Percentiles rank a stretch among this genome's conserved stretches.
phyloP scores from a whole-genome alignment of 2,797 vertebrate genomes.

The Chiroxiphia lanceolata region DNA sequence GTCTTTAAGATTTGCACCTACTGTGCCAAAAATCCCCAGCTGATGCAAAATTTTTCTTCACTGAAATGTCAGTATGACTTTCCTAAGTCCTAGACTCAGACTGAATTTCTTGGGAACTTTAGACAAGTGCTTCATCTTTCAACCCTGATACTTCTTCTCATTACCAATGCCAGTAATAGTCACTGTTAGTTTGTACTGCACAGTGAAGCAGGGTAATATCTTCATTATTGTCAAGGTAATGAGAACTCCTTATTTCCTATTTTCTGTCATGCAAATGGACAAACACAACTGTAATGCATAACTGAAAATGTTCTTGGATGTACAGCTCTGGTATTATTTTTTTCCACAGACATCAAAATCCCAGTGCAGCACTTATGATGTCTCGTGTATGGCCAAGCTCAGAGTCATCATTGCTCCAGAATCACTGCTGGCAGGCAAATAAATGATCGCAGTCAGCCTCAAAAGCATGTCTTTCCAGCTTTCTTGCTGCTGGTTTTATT shows the following conservation, averaged over 20 bases:
- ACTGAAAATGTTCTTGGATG: constrained; percentile 11
- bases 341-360: constrained; percentile 14
- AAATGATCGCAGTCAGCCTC: not conserved
- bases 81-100: not conserved
- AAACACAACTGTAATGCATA: not conserved
- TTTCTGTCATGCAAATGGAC: not conserved
- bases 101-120: not conserved
- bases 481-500: not conserved
- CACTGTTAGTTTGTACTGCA: not conserved
- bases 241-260: not conserved
- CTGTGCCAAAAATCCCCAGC: not conserved
- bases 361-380: not conserved
- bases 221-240: not conserved
- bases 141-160: not conserved
- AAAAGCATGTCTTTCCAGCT: not conserved
- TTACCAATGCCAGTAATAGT: not conserved
- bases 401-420: not conserved
- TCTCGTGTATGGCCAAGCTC: not conserved
- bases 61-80: not conserved
- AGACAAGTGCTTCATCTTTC: not conserved
- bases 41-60: not conserved
- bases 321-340: not conserved
- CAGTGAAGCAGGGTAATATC: not conserved
- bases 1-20: not conserved
- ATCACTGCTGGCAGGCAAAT: not conserved